Base-by-base conservation (phyloP, 1,140 invertebrate genomes). In the Hyles euphorbiae region DNA sequence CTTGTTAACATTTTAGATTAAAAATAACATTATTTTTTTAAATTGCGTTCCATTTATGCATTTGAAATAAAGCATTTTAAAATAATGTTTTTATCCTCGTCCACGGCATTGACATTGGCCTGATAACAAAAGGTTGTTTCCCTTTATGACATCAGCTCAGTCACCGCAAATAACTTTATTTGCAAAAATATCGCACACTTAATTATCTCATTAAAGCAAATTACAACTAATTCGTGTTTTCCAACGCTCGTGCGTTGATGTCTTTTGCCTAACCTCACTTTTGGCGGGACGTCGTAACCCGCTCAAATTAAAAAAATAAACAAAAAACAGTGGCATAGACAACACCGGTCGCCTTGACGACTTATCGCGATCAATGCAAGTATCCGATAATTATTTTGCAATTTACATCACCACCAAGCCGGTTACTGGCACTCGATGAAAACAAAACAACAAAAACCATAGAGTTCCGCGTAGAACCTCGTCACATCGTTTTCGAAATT, bases 191-290 rank as follows among this genome's bases (percentile, higher is more conserved):
- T 5, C 8, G 1, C 36, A 40, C 36, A 5, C 5, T 5, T 40
- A 40, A 40, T 40, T 40, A 40, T 40, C 4, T 5, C 36, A 40
- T 40, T 40, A 40, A 40, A 40, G 36, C 36, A 40, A 40, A 40
- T 40, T 40, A 40, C 36, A 40, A 40, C 5, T 5, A 40, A 40
- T 5, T 40, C 8, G 2, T 40, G 36, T 40, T 40, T 40, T 40
- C 8, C 36, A 40, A 40, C 36, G 36, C 8, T 8, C 36, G 36
- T 40, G 70, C 70, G 74, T 76, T 78, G 70, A 80, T 66, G 70
- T 80, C 77, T 78, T 79, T 81, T 72, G 57, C 60, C 46, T 70
- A 74, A 76, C 74, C 72, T 70, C 63, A 63, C 68, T 71, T 70
- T 65, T 65, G 58, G 43, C 64, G 58, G 74, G 67, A 67, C 73